Conservation (phyloP, 2,888 invertebrate genomes). For the Lycocerus yunnanus region DNA sequence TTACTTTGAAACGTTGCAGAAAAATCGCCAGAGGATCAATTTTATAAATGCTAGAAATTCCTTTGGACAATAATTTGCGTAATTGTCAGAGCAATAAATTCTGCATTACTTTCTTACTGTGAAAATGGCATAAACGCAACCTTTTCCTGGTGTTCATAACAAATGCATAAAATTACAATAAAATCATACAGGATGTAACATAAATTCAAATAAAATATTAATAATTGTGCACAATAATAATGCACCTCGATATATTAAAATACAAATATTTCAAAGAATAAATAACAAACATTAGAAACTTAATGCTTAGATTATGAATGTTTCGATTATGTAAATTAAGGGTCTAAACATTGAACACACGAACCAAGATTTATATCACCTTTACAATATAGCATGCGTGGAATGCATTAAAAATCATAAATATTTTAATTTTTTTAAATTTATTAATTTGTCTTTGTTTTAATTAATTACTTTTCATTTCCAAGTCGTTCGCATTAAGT, state of each 20-base stretch:
- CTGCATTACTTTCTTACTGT: not conserved
- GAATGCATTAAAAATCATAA: constrained; percentile 21
- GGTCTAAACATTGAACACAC: constrained; percentile 17
- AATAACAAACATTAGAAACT: constrained; percentile 29
- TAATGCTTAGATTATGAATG: constrained; percentile 32
- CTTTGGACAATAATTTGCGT: not conserved
- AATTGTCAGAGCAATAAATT: not conserved
- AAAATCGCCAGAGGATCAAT: not conserved
- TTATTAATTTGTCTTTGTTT: constrained; percentile 25
- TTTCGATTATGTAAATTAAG: constrained; percentile 32
- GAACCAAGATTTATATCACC: constrained; percentile 27
- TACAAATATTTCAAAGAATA: constrained; percentile 23
- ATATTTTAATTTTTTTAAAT: constrained; percentile 15
- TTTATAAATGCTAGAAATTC: not conserved
- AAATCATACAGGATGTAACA: not conserved
- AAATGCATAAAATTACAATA: not conserved
- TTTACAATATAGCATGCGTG: constrained; percentile 17
- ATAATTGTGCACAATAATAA: not conserved
- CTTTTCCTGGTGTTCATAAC: not conserved
- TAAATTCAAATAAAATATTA: not conserved
- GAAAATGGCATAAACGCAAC: not conserved
- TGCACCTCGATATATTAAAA: constrained; percentile 22
- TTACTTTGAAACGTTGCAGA: too few species aligned
- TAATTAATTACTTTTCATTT: constrained; percentile 22
- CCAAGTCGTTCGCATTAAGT: not conserved